Evolutionary conservation across 2,888 invertebrate genomes (phyloP).

Genomic region (Chironomus riparius): DNA sequence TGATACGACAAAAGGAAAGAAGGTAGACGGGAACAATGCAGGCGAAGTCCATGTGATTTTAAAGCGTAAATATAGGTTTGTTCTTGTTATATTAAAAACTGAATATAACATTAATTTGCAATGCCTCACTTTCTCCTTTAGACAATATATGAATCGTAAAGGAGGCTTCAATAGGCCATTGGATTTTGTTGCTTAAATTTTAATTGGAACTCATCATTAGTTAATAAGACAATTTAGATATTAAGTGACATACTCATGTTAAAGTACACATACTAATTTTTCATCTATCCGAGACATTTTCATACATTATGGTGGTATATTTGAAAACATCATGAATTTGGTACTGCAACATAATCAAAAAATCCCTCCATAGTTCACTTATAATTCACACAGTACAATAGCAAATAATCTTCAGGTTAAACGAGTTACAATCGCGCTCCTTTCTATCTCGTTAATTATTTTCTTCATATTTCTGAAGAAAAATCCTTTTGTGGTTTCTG

Average conservation of each 20-base stretch:
- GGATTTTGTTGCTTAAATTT: constrained; percentile 79
- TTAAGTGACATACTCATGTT: neutral
- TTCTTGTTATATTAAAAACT: too few relatives aligned
- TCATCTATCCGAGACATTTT: neutral
- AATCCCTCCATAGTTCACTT: constrained; percentile 1
- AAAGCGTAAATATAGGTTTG: constrained; percentile 81
- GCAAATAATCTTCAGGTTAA: constrained; percentile 12
- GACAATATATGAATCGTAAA: constrained; percentile 97
- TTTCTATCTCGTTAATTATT: neutral
- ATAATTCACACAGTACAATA: constrained; percentile 20
- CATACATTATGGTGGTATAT: constrained; percentile 24
- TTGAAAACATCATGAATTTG: constrained; percentile 16
- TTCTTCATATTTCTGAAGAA: neutral
- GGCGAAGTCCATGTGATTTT: constrained; percentile 94
- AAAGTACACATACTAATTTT: neutral
- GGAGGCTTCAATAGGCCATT: constrained; percentile 98
- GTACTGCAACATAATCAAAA: constrained; percentile 7
- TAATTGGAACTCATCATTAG: neutral
- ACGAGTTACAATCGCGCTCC: constrained; percentile 6
- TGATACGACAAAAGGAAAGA: constrained; percentile 92
- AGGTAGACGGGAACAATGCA: constrained; percentile 86
- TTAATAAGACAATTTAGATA: neutral
- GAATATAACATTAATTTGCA: too few relatives aligned
- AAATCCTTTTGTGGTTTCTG: too few relatives aligned
- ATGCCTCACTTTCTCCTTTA: neutral